A percentile compares a stretch with the other conserved stretches of the same genome.
These are phyloP conservation scores for Cordilura impudica DNA, from an alignment of 2,888 invertebrate genomes.

Conservation along the genomic window DNA sequence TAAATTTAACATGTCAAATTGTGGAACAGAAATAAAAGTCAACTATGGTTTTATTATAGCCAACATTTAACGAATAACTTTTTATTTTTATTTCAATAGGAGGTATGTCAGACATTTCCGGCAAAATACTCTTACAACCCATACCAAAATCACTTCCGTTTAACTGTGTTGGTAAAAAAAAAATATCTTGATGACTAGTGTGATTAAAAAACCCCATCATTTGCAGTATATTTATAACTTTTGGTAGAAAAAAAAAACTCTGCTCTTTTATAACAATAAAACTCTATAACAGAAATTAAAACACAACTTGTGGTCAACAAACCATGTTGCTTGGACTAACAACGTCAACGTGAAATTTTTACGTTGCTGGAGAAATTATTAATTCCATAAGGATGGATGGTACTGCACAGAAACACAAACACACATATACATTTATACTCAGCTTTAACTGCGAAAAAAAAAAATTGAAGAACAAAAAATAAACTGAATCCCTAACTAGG, in stretches of 20 bases:
- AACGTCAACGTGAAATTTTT: slow-evolving; percentile 35
- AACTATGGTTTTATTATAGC: no score
- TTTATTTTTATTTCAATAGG: no score
- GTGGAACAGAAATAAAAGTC: no score
- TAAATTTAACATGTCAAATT: no score
- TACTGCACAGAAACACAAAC: slow-evolving; percentile 38
- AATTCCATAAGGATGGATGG: slow-evolving; percentile 67
- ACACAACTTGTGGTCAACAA: slow-evolving; percentile 45
- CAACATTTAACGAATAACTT: no score
- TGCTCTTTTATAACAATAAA: slow-evolving; percentile 25
- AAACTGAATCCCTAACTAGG: slow-evolving; percentile 41
- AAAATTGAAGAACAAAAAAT: slow-evolving; percentile 1
- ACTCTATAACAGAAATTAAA: slow-evolving; percentile 38
- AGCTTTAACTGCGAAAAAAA: background rate
- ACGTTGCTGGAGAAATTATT: slow-evolving; percentile 69
- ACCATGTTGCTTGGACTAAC: slow-evolving; percentile 42
- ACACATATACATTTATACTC: slow-evolving; percentile 43
- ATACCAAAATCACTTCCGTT: background rate
- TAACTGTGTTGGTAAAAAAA: background rate
- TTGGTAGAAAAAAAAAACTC: background rate
- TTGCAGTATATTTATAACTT: background rate
- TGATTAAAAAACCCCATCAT: background rate
- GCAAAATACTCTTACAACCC: no score
- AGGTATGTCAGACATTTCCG: no score
- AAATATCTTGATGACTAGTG: background rate